Base-by-base conservation (phyloP, 2,113 vertebrate genomes). In the Riparia riparia region DNA sequence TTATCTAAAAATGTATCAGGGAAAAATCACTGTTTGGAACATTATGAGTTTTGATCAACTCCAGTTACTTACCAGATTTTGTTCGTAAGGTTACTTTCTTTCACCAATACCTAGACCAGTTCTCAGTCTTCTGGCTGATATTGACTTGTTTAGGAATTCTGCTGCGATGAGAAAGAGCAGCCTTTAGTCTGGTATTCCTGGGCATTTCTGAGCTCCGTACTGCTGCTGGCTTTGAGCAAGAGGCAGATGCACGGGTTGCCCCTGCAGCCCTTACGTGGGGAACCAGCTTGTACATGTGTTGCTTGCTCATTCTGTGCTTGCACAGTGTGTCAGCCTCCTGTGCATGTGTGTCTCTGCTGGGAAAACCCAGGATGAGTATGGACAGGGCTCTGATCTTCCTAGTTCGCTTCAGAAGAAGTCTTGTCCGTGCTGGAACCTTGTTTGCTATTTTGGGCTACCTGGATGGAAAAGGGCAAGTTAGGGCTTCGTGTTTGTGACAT, bases 241-340 rank as follows among this genome's bases (percentile, higher is more conserved):
- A 45, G 42, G 21, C 39, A 78, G 50, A 34, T 39, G 15, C 28
- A 16, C 24, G 17, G 49, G 12, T 6, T 61, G 24, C 39, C 41
- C 34, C 31, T 69, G 53, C 26, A 93, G 68, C 14, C 12, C 32
- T 73, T 28, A 21, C 2, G 0, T 13, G 41, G 28, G n/a, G n/a
- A 89, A 5, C 18, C 34, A 76, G 41, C 16, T 60, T 53, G 31
- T 28, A 5, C 0, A 0, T 17, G 5, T 2, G 4, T 16, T 76
- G 14, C 49, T 72, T 5, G 2, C 26, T 78, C 29, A 15, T 56
- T 73, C 24, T 65, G 29, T 60, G 32, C 54, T 78, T 42, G 25
- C 42, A 32, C 45, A 29, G 15, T 8, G 7, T 10, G 5, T 60
- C 6, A 3, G 47, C 41, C 21, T 68, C 17, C 50, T 41, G 0